A percentile compares a stretch with the other conserved stretches of the same genome.
Conservation (phyloP, 2,888 invertebrate species). For the Chironomus riparius region DNA sequence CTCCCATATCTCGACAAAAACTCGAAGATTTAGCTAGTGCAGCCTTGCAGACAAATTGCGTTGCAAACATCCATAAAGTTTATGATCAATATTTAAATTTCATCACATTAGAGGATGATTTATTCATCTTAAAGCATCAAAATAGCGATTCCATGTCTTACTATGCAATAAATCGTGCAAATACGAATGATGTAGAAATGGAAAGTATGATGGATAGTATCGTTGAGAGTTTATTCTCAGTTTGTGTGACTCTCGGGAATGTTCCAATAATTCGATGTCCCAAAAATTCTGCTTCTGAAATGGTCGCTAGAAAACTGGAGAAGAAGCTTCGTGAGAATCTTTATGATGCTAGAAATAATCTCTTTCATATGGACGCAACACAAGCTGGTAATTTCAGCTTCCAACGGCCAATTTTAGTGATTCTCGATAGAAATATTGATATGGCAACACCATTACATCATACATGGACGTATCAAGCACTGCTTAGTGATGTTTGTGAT, state of each 20-base stretch:
- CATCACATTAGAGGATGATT: slow-evolving; percentile 93
- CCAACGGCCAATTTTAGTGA: slow-evolving; percentile 83
- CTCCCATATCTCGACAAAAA: slow-evolving; percentile 85
- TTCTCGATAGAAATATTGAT: slow-evolving; percentile 90
- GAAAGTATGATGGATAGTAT: slow-evolving; percentile 86
- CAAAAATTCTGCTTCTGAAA: slow-evolving; percentile 94
- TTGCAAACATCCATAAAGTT: slow-evolving; percentile 88
- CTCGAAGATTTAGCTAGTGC: slow-evolving; percentile 92
- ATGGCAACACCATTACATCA: slow-evolving; percentile 98
- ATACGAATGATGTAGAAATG: slow-evolving; percentile 92
- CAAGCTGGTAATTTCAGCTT: slow-evolving; percentile 72
- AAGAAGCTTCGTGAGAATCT: slow-evolving; percentile 95
- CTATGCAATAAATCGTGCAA: slow-evolving; percentile 90
- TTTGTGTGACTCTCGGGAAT: slow-evolving; percentile 90
- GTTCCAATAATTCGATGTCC: slow-evolving; percentile 56
- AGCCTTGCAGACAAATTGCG: slow-evolving; percentile 81
- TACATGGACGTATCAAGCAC: slow-evolving; percentile 99
- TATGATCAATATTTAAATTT: slow-evolving; percentile 99
- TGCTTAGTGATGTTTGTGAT: slow-evolving; percentile 93
- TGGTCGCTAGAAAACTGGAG: slow-evolving; percentile 94
- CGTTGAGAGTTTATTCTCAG: slow-evolving; percentile 93
- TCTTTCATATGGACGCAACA: slow-evolving; percentile 80
- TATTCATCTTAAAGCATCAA: slow-evolving; percentile 90
- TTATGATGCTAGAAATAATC: slow-evolving; percentile 91
- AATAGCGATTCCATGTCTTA: slow-evolving; percentile 86